Evolutionary conservation across 2,888 invertebrate species (phyloP).

Genomic region (Norana najaformis): DNA sequence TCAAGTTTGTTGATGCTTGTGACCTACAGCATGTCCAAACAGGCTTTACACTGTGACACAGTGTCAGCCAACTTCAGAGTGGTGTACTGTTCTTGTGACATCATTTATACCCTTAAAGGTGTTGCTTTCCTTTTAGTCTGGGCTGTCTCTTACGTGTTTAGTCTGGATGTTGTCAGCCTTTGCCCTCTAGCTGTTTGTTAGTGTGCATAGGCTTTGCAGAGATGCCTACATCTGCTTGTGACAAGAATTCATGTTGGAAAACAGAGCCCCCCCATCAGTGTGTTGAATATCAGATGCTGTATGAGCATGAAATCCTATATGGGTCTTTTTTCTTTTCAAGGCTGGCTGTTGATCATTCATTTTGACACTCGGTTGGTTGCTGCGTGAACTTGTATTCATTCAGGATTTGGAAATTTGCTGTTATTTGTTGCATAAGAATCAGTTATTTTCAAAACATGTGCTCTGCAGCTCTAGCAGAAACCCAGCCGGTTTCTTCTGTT

Average conservation of each 20-base stretch:
- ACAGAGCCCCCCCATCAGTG: background rate
- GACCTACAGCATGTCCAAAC: background rate
- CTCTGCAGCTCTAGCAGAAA: no score
- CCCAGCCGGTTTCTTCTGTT: no score
- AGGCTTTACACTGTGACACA: background rate
- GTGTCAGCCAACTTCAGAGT: background rate
- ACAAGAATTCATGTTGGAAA: background rate
- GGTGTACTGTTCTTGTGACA: background rate
- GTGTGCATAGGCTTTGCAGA: background rate
- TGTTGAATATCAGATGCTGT: background rate
- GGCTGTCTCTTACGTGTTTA: background rate
- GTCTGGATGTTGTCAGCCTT: background rate
- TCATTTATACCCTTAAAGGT: background rate
- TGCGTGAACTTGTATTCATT: background rate
- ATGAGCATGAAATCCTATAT: background rate
- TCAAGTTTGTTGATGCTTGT: background rate
- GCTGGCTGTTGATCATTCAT: background rate
- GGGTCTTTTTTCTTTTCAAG: background rate
- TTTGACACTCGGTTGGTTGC: background rate
- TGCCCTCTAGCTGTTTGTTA: background rate
- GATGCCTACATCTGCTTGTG: slow-evolving; percentile 13
- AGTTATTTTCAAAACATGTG: no score
- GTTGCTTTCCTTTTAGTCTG: background rate
- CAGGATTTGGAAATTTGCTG: background rate
- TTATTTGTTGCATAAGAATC: background rate